These are phyloP conservation scores for Leptobrachium leishanense DNA, from an alignment of 2,113 vertebrate species.

Conservation along the genomic window DNA sequence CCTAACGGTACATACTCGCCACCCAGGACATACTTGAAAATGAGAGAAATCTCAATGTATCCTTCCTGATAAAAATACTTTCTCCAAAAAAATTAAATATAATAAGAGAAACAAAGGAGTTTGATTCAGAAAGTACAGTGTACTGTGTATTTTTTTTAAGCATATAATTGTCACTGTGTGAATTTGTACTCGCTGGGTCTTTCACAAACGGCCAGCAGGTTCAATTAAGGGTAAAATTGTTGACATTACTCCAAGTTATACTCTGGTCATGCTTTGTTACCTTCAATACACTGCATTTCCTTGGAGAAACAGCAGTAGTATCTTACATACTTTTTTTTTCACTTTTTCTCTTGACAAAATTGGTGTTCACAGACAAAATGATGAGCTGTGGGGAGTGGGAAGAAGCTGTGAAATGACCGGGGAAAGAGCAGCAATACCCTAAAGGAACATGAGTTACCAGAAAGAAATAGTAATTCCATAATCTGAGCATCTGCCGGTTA, in stretches of 20 bases:
- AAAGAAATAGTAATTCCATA: slow-evolving; percentile 14
- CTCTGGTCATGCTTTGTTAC: slow-evolving; percentile 39
- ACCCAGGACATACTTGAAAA: too few relatives aligned
- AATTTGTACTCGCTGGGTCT: slow-evolving; percentile 23
- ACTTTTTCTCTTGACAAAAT: slow-evolving; percentile 11
- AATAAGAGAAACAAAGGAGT: too few relatives aligned
- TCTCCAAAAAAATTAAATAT: too few relatives aligned
- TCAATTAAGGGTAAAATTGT: slow-evolving; percentile 38
- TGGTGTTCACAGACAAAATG: slow-evolving; percentile 25
- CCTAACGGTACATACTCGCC: too few relatives aligned
- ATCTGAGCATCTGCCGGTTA: slow-evolving; percentile 25
- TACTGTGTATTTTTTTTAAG: not conserved
- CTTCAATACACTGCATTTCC: slow-evolving; percentile 37
- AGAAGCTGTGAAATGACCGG: slow-evolving; percentile 31
- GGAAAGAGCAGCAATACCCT: slow-evolving; percentile 32
- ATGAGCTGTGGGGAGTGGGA: slow-evolving; percentile 33
- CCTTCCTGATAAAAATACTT: too few relatives aligned
- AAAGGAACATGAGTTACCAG: slow-evolving; percentile 30
- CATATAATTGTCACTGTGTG: slow-evolving; percentile 21
- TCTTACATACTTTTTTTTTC: slow-evolving; percentile 8
- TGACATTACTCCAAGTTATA: slow-evolving; percentile 15
- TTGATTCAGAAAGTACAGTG: not conserved
- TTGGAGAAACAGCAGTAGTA: slow-evolving; percentile 15
- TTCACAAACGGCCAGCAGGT: slow-evolving; percentile 28
- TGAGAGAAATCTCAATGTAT: too few relatives aligned